These are phyloP conservation scores for Shinisaurus crocodilurus DNA, from an alignment of 2,113 vertebrate species.

Conservation along the genomic window DNA sequence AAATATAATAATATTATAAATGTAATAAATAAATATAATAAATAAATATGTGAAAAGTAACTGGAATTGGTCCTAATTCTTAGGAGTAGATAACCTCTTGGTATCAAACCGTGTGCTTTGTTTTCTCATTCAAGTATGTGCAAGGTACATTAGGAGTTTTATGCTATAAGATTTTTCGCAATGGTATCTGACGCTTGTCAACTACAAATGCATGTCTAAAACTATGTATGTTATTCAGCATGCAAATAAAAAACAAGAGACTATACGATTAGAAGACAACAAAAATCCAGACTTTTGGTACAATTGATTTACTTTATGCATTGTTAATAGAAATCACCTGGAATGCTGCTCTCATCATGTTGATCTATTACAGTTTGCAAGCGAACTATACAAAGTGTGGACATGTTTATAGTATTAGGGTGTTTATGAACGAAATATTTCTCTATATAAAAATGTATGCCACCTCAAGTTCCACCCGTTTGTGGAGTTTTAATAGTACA, in stretches of 20 bases:
- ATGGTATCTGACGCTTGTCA: conserved; percentile 10
- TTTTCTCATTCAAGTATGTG: conserved; percentile 51
- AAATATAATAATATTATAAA: no score
- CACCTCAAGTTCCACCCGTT: background rate
- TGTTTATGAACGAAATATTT: conserved; percentile 20
- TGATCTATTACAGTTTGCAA: background rate
- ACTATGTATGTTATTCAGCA: conserved; percentile 6
- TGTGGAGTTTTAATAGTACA: background rate
- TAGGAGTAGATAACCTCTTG: conserved; percentile 15
- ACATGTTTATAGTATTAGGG: background rate
- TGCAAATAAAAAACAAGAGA: background rate
- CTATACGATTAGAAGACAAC: conserved; percentile 35
- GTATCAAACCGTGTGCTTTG: conserved; percentile 31
- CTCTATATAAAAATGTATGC: background rate
- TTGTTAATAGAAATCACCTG: conserved; percentile 37
- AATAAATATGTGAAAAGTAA: background rate
- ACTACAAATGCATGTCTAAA: conserved; percentile 24
- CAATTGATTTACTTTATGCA: conserved; percentile 26
- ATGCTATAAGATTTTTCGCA: conserved; percentile 31
- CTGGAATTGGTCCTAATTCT: conserved; percentile 26
- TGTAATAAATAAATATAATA: no score
- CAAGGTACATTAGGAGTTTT: conserved; percentile 27
- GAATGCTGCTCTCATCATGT: conserved; percentile 1
- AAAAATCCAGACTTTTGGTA: background rate
- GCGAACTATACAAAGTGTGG: conserved; percentile 11